A percentile compares a stretch with the other conserved stretches of the same genome.
These are phyloP conservation scores for Halictus quadricinctus DNA, from an alignment of 2,888 invertebrate species.

Conservation along the genomic window DNA sequence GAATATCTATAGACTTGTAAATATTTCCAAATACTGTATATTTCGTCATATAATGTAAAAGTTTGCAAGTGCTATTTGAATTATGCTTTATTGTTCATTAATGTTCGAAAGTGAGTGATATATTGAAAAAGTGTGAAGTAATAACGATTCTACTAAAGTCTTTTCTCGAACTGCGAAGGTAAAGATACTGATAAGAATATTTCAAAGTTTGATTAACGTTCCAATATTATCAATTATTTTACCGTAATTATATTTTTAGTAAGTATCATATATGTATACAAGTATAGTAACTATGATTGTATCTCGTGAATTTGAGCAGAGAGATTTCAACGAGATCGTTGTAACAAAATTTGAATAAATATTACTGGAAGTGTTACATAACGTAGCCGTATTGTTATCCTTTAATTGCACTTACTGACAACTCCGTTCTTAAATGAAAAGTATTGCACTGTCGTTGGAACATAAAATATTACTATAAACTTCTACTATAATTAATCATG, in stretches of 20 bases:
- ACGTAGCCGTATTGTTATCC: not conserved
- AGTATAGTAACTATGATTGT: not conserved
- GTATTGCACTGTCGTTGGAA: not conserved
- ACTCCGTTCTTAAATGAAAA: slow-evolving; percentile 1
- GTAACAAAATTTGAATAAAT: slow-evolving; percentile 21
- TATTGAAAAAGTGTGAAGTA: not conserved
- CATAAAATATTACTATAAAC: slow-evolving; percentile 2
- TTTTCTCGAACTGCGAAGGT: not conserved
- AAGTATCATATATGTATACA: slow-evolving; percentile 4
- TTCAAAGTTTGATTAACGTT: not conserved
- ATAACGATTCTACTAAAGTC: not conserved
- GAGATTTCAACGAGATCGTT: not conserved
- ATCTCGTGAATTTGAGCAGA: slow-evolving; percentile 20
- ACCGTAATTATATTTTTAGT: not conserved
- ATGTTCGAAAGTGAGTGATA: not conserved
- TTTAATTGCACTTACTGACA: slow-evolving; percentile 14
- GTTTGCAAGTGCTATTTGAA: not conserved
- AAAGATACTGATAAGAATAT: slow-evolving; percentile 1
- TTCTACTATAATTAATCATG: slow-evolving; percentile 8
- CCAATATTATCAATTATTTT: not conserved
- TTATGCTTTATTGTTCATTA: not conserved
- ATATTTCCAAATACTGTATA: slow-evolving; percentile 19
- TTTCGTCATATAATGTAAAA: slow-evolving; percentile 2
- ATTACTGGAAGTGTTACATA: slow-evolving; percentile 4
- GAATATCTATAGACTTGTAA: slow-evolving; percentile 10